Percentiles rank a stretch among this genome's conserved stretches.
These are phyloP conservation scores for Caenorhabditis japonica DNA, from an alignment of 2,888 invertebrate genomes.

Conservation along the genomic window DNA sequence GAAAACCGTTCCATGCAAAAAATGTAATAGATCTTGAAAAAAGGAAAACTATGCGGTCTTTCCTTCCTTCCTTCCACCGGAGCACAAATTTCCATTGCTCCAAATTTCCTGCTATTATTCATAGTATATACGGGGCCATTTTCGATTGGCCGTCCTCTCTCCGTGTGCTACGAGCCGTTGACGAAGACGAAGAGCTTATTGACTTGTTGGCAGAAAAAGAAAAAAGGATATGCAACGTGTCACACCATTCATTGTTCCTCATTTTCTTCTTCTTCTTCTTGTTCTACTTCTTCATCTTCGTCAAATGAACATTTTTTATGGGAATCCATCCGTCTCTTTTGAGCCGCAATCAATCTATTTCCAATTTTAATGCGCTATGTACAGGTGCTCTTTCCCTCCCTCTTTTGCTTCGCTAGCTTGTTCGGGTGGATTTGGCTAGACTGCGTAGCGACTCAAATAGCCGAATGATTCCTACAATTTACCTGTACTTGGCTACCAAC, in stretches of 20 bases:
- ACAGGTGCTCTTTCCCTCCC: not conserved
- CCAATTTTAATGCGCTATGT: too few species aligned
- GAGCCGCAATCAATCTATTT: slow-evolving; percentile 32
- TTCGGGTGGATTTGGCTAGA: too few species aligned
- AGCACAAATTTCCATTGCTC: slow-evolving; percentile 43
- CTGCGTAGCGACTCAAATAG: too few species aligned
- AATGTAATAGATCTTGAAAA: too few species aligned
- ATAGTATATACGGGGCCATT: slow-evolving; percentile 54
- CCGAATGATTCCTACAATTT: too few species aligned
- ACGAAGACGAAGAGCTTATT: too few species aligned
- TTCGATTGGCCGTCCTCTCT: slow-evolving; percentile 40
- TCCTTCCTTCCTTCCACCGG: not conserved
- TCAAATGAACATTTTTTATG: slow-evolving; percentile 14
- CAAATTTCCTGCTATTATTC: slow-evolving; percentile 56
- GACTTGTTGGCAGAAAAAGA: too few species aligned
- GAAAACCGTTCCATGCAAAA: too few species aligned
- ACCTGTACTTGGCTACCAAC: too few species aligned
- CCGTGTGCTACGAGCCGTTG: slow-evolving; percentile 12
- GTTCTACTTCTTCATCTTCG: not conserved
- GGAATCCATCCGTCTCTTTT: slow-evolving; percentile 29
- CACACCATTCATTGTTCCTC: not conserved
- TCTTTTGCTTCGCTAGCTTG: too few species aligned
- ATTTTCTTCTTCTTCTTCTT: slow-evolving; percentile 5
- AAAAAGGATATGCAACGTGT: slow-evolving; percentile 31
- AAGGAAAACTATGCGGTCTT: too few species aligned